These are phyloP conservation scores for Leptinotarsa tumamoca DNA, from an alignment of 2,888 invertebrate species.

Conservation along the genomic window DNA sequence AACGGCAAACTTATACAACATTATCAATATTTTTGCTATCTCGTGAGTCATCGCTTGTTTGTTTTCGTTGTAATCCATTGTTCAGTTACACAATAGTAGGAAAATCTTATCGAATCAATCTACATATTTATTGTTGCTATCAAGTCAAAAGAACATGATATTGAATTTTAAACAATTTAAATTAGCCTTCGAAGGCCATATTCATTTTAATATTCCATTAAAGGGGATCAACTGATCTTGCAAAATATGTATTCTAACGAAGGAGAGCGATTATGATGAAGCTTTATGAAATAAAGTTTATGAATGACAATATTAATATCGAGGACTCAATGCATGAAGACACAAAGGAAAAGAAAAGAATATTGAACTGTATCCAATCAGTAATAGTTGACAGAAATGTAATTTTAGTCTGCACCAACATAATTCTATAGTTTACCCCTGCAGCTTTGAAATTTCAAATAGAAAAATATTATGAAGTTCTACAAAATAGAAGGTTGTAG, in stretches of 20 bases:
- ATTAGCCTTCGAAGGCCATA: conserved; percentile 52
- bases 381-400: background rate
- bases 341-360: too few species aligned
- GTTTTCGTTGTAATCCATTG: conserved; percentile 44
- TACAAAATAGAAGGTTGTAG: too few species aligned
- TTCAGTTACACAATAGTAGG: conserved; percentile 56
- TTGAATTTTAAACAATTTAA: conserved; percentile 65
- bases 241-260: conserved; percentile 40
- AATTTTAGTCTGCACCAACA: background rate
- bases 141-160: conserved; percentile 63
- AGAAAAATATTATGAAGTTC: too few species aligned
- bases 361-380: too few species aligned
- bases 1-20: conserved; percentile 38
- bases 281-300: background rate
- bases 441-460: too few species aligned
- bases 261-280: background rate
- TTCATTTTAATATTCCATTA: conserved; percentile 46
- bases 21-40: conserved; percentile 42
- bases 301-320: background rate
- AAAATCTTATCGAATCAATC: conserved; percentile 62
- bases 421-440: background rate
- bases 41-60: conserved; percentile 50
- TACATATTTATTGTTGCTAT: conserved; percentile 65
- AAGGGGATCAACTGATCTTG: conserved; percentile 44
- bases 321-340: too few species aligned